Evolutionary conservation across 2,797 vertebrate species (phyloP), one percentile per base, ranked within the genome.

Genomic region (Cryptoblepharus egeriae): DNA sequence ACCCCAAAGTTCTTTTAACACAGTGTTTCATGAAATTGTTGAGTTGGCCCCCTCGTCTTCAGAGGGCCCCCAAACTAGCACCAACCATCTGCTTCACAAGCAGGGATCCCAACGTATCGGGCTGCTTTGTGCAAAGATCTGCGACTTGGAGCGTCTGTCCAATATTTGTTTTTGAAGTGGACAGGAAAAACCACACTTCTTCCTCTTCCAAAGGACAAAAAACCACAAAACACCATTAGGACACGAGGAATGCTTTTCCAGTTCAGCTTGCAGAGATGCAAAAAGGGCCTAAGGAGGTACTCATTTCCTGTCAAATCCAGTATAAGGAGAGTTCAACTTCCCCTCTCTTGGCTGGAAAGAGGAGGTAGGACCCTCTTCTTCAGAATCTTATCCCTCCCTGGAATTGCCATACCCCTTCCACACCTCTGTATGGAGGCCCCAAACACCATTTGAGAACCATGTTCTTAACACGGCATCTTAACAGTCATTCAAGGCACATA

Each of bases 401-500:
- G 49, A 73, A 35, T 55, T 32, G 10, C 16, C 49, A 35, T 11
- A 26, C 10, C 22, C 22, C 52, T n/a, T 60, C 20, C 26, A 75
- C 9, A 24, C n/a, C 60, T 49, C 26, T 26, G 22, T 5, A 26
- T 3, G 5, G 13, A 16, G 37, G 22, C 49, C 35, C 22, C 26
- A 26, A 32, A 52, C 12, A 15, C 20, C 2, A 18, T 15, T 52
- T 57, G 15, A 74, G 55, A 57, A 22, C 55, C 55, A 57, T 20
- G 20, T 57, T 57, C 13, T 74, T 74, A 57, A 58, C 57, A 74
- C 26, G 49, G 9, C 39, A 57, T 15, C 28, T 75, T 15, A 61
- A 58, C 26, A 74, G 26, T 30, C 26, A 24, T 5, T n/a, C 8
- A 32, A 82, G 71, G 86, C 83, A 85, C 37, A 81, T 4, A 8